Percentiles rank a stretch among this genome's conserved stretches.
These are phyloP conservation scores for Pseudochromis fuscus DNA, from an alignment of 2,797 vertebrate species.

Conservation along the genomic window DNA sequence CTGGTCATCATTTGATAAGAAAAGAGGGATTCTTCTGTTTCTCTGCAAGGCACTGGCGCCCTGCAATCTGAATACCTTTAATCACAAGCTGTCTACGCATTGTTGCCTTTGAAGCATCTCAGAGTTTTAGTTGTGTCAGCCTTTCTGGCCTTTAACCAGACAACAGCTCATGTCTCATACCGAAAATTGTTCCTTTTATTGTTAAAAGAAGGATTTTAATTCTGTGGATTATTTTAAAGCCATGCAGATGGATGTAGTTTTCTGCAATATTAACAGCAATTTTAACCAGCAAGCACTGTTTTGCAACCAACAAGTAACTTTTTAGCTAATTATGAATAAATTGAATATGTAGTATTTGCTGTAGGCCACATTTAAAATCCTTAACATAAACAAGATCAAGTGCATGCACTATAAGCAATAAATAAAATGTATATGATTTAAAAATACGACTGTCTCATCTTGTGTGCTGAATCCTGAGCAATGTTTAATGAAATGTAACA, in stretches of 20 bases:
- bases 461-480: slow-evolving; percentile 42
- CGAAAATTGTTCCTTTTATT: no score
- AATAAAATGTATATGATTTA: not conserved
- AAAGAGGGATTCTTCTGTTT: not conserved
- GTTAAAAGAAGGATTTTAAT: no score
- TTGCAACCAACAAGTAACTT: not conserved
- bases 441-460: slow-evolving; percentile 29
- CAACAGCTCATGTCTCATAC: not conserved
- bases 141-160: not conserved
- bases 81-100: not conserved
- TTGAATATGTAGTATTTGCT: not conserved
- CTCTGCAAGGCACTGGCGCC: not conserved
- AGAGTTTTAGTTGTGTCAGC: not conserved
- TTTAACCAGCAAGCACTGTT: not conserved
- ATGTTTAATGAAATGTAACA: slow-evolving; percentile 43
- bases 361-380: not conserved
- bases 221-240: not conserved
- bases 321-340: not conserved
- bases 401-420: not conserved
- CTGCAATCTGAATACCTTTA: not conserved
- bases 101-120: not conserved
- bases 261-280: not conserved
- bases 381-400: not conserved
- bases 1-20: not conserved
- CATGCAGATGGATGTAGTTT: not conserved